Evolutionary conservation across 2,888 invertebrate species (phyloP).

Genomic region (Sarcophaga subvicina): DNA sequence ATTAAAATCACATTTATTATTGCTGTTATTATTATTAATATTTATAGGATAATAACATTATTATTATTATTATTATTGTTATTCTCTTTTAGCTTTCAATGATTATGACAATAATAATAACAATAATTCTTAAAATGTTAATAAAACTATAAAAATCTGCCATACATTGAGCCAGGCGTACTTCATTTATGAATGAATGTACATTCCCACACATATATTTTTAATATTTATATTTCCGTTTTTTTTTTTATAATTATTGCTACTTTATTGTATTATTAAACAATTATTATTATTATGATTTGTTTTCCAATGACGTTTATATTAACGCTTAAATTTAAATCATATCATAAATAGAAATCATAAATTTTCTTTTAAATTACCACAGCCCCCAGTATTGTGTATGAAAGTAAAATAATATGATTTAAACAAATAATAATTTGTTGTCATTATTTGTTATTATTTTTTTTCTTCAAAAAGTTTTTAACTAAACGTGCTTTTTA

Average conservation of each 20-base stretch:
- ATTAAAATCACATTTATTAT: constrained; percentile 28
- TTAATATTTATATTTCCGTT: not conserved
- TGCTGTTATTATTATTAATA: constrained; percentile 15
- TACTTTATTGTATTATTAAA: constrained; percentile 81
- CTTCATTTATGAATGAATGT: constrained; percentile 51
- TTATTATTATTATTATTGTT: not conserved
- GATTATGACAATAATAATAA: constrained; percentile 33
- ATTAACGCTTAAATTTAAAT: constrained; percentile 53
- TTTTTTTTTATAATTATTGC: constrained; percentile 78
- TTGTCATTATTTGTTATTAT: constrained; percentile 30
- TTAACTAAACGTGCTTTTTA: constrained; percentile 37
- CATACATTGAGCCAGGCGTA: not conserved
- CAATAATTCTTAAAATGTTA: constrained; percentile 11
- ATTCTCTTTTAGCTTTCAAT: not conserved
- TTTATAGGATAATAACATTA: constrained; percentile 55
- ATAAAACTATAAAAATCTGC: constrained; percentile 52
- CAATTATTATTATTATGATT: constrained; percentile 74
- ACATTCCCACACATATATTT: constrained; percentile 13
- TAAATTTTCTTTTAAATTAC: constrained; percentile 56
- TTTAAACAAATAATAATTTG: constrained; percentile 18
- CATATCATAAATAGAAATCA: constrained; percentile 61
- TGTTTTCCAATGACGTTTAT: constrained; percentile 43
- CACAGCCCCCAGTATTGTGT: not conserved
- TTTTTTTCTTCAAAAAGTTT: constrained; percentile 12
- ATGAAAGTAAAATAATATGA: not conserved